Base-by-base conservation (phyloP, 2,113 vertebrate genomes). In the Paratilapia polleni region DNA sequence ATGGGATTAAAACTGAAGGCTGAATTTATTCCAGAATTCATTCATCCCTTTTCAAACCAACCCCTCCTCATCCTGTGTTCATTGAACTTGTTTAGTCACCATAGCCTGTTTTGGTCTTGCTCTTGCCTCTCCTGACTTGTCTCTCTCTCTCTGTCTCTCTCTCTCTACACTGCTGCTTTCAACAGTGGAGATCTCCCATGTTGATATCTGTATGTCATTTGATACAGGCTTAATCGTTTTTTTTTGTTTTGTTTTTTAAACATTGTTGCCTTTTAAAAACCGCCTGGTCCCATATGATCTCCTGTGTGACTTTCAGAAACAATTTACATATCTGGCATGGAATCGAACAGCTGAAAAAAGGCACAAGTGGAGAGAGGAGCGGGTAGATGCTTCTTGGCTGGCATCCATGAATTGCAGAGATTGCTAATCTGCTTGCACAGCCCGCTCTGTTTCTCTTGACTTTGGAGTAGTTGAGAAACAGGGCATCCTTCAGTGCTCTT, bases 301-400 rank as follows among this genome's bases (percentile, higher is more conserved):
- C 76, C 86, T 76, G 87, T 78, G 68, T 82, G 82, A 90, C 85
- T 84, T 80, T 92, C 83, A 91, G 61, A 83, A 86, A 38, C 78
- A 63, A 88, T 94, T 92, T 87, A 86, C 88, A 89, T 91, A 91
- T 93, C 90, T 87, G 85, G 81, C 87, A 83, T 83, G 66, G 86
- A 90, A 92, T 90, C 68, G 28, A 89, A 91, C 87, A 89, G 90
- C 91, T 91, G 85, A 80, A 90, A 88, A 89, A 92, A 90, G 89
- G 81, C 70, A 78, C 76, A 88, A 83, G 77, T 60, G 31, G 8
- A 60, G 57, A 64, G 60, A 52, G 22, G 22, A 88, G 76, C 5
- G 24, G 82, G 81, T 85, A 8, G 64, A 89, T 36, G 78, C 38
- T 80, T 86, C 24, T 77, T 93, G 89, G 88, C 92, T 58, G 74